Evolutionary conservation across 2,888 invertebrate species (phyloP).

Genomic region (Rugalucina vietnamica): DNA sequence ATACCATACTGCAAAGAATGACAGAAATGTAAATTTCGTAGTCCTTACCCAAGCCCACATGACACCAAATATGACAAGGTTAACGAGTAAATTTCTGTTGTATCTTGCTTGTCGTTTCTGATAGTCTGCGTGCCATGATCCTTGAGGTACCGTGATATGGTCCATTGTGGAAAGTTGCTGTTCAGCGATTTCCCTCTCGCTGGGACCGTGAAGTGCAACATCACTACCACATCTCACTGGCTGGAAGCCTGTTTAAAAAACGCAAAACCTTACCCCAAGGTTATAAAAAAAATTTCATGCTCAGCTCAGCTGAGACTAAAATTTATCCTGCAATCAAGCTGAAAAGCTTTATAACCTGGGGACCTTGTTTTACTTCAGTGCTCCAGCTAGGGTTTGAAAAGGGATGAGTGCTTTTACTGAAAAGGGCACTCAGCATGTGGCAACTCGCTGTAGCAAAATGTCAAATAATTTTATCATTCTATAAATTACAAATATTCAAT

Average conservation of each 20-base stretch:
- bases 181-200: slow-evolving; percentile 53
- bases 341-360: no score
- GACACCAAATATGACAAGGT: not conserved
- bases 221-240: slow-evolving; percentile 63
- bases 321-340: no score
- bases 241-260: slow-evolving; percentile 13
- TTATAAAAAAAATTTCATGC: not conserved
- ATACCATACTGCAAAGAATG: no score
- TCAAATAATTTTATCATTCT: no score
- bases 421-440: no score
- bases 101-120: slow-evolving; percentile 59
- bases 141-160: slow-evolving; percentile 70
- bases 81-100: not conserved
- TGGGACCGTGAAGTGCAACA: not conserved
- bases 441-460: no score
- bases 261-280: not conserved
- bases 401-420: no score
- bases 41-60: not conserved
- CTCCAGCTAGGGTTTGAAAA: no score
- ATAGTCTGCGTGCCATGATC: slow-evolving; percentile 74
- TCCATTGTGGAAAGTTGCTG: slow-evolving; percentile 64
- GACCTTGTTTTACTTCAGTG: no score
- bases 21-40: no score
- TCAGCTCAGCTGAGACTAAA: no score
- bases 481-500: no score